Evolutionary conservation across 2,797 vertebrate species (phyloP), one percentile per base, ranked within the genome.

Genomic region (Naso thynnoides): DNA sequence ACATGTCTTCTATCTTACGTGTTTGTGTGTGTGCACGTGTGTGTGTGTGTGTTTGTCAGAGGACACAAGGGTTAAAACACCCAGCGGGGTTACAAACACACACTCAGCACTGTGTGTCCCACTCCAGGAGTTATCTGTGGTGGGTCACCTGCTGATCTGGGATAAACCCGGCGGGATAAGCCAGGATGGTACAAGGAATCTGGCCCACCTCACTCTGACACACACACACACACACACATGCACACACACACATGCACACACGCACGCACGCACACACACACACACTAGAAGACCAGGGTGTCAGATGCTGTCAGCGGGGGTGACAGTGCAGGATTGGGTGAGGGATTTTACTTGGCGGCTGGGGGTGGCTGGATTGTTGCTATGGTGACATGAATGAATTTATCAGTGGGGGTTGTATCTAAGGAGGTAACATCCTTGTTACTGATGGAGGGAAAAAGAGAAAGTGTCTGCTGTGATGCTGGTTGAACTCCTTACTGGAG

Each of bases 111-210:
- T 66, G 73, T 71, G 77, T 66, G 63, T 83, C 70, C 73, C 76
- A 27, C 79, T 83, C 67, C 48, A 53, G 57, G 79, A 75, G 81
- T 82, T 85, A 90, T 89, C 87, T 77, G 78, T 82, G 85, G 80
- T 83, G 83, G 86, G 81, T 86, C 86, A 92, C 86, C 88, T 90
- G 89, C 86, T 91, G 91, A 92, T 90, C 89, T 86, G 81, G 88
- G 91, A 92, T 92, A 90, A 92, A 79, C 87, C 78, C 65, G 77
- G 59, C 76, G 70, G 85, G 88, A 89, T 92, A 88, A 91, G 85
- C 88, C 57, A 33, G 73, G 87, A 90, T 89, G 83, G 83, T 80
- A 82, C 80, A 86, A 86, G 66, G 81, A 85, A 84, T 88, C 81
- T 84, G 61, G 52, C 68, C 61, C 56, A 70, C 66, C 83, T 72